Evolutionary conservation across 2,888 invertebrate genomes (phyloP).

Genomic region (Cosmopolites sordidus): DNA sequence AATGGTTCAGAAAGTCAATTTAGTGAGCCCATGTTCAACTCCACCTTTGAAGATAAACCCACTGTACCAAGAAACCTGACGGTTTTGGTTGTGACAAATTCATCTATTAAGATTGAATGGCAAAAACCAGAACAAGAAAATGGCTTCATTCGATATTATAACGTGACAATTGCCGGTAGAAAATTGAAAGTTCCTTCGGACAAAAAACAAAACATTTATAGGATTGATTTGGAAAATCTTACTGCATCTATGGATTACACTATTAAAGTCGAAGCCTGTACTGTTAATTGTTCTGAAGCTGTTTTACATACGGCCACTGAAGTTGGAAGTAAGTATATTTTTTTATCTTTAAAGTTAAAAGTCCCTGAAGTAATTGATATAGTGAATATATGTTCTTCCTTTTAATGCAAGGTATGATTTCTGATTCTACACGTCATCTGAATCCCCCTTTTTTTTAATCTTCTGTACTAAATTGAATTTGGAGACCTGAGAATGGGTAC

Average conservation of each 20-base stretch:
- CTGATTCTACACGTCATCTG: too few relatives aligned
- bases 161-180: conserved; percentile 52
- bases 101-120: conserved; percentile 64
- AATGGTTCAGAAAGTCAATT: conserved; percentile 49
- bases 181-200: background rate
- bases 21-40: conserved; percentile 60
- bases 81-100: conserved; percentile 58
- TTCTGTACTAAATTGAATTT: too few relatives aligned
- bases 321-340: conserved; percentile 47
- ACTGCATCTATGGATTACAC: conserved; percentile 60
- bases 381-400: too few relatives aligned
- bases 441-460: too few relatives aligned
- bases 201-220: conserved; percentile 11
- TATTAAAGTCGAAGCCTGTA: conserved; percentile 69
- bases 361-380: too few relatives aligned
- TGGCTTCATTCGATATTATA: conserved; percentile 68
- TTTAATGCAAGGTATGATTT: too few relatives aligned
- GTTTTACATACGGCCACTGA: conserved; percentile 39
- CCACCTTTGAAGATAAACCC: conserved; percentile 68
- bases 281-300: conserved; percentile 60
- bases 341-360: too few relatives aligned
- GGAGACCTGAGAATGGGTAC: too few relatives aligned
- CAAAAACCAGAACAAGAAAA: conserved; percentile 65
- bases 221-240: conserved; percentile 25
- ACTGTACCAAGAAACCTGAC: conserved; percentile 56